Base-by-base conservation (phyloP, 2,888 invertebrate genomes). In the Yponomeuta evonymella region DNA sequence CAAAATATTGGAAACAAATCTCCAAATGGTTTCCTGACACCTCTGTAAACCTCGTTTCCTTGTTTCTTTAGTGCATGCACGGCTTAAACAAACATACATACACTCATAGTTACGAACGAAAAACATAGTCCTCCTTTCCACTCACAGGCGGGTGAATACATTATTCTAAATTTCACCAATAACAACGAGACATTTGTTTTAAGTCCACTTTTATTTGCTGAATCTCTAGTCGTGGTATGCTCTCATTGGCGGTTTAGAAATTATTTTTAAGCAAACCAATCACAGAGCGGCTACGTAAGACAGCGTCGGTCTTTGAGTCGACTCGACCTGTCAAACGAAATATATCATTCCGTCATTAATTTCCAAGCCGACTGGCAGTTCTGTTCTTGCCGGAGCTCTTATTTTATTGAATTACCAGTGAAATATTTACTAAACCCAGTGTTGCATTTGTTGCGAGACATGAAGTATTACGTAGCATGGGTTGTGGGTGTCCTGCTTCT, bases 381-480 rank as follows among this genome's bases (percentile, higher is more conserved):
- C 9, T 65, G 29, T 33, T 23, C 9, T 65, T 65, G 12, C 65
- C 65, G 65, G 33, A 8, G 8, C 33, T 65, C 12, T 12, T 58
- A 15, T 12, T 15, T 58, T 58, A 12, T 58, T 58, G 51, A 58
- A 58, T 58, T 58, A 58, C 12, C 51, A 12, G 51, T 58, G 51
- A 58, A 15, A 58, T 8, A 43, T 43, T 15, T 58, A 58, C 51
- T 2, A 15, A 58, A 58, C 66, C 71, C 43, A 72, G 69, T 67
- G 48, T 65, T 12, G 51, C 51, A 58, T 15, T 67, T 51, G 23
- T 71, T 72, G 70, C 73, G 70, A 70, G 72, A 72, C 73, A 90
- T 93, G 93, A 93, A 90, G 78, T 85, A 86, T 79, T 80, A 85
- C 74, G 75, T 90, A 72, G 79, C 89, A 76, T 75, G 89, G 75